phyloP scores from a whole-genome alignment of 2,888 invertebrate species.

The Oxytorus armatus region DNA sequence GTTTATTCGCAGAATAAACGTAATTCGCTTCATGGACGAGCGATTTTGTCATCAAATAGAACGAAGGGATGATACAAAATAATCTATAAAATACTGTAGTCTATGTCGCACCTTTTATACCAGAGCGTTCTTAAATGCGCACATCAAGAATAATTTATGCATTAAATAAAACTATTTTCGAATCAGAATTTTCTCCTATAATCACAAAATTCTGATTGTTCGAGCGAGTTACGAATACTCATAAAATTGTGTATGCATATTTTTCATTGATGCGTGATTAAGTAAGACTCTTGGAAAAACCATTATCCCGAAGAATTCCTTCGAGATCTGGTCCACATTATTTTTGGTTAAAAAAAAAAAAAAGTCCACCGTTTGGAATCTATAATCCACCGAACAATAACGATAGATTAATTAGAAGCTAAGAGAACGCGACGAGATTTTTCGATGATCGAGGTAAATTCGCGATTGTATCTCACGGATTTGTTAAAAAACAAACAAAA shows the following conservation, averaged over 20 bases:
- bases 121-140: conserved; percentile 60
- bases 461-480: neutral
- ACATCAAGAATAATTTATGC: conserved; percentile 54
- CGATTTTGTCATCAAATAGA: conserved; percentile 46
- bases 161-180: conserved; percentile 15
- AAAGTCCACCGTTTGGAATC: too few relatives aligned
- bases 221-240: conserved; percentile 8
- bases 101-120: conserved; percentile 59
- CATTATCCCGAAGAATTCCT: conserved; percentile 35
- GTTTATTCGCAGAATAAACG: conserved; percentile 67
- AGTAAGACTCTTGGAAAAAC: conserved; percentile 45
- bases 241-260: conserved; percentile 6
- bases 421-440: conserved; percentile 20
- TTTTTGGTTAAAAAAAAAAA: too few relatives aligned
- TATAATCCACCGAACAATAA: conserved; percentile 16
- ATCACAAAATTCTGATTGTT: neutral
- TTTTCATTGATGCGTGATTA: conserved; percentile 39
- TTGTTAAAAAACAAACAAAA: neutral
- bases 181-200: neutral
- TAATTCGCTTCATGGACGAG: conserved; percentile 40
- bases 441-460: neutral
- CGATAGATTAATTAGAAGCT: conserved; percentile 43
- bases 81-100: conserved; percentile 72
- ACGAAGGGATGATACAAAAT: conserved; percentile 67
- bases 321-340: conserved; percentile 60